A percentile compares a stretch with the other conserved stretches of the same genome.
Evolutionary conservation across 2,888 invertebrate species (phyloP).

Genomic region (Nomada goodeniana): DNA sequence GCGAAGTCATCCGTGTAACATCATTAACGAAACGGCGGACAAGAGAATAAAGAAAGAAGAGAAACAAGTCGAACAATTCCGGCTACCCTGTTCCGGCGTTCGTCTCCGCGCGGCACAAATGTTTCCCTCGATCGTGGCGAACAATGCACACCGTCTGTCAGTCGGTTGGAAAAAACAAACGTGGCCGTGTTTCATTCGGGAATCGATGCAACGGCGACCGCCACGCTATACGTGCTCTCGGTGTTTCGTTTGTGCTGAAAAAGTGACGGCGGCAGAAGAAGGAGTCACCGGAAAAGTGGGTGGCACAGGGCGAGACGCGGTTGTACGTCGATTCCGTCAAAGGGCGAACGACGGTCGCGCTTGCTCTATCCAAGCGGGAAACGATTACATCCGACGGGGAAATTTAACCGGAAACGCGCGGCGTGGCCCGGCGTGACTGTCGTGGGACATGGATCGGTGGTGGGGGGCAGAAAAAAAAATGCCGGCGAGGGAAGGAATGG

Average conservation of each 20-base stretch:
- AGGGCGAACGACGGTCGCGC: constrained; percentile 53
- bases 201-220: constrained; percentile 48
- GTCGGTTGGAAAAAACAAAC: constrained; percentile 10
- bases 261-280: neutral
- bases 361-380: constrained; percentile 52
- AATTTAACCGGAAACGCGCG: constrained; percentile 69
- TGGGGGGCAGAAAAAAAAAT: neutral
- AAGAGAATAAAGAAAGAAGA: no score
- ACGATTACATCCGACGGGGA: constrained; percentile 68
- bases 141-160: constrained; percentile 44
- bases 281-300: neutral
- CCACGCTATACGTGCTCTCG: constrained; percentile 44
- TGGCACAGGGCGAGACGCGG: constrained; percentile 9
- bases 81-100: neutral
- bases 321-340: constrained; percentile 48
- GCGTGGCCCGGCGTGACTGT: constrained; percentile 34
- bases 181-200: constrained; percentile 26
- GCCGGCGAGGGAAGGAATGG: neutral
- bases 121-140: constrained; percentile 25
- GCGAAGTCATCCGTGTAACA: neutral
- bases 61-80: no score
- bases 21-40: constrained; percentile 3
- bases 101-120: constrained; percentile 7
- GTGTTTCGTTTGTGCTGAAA: constrained; percentile 2
- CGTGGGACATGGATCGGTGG: constrained; percentile 9